These are phyloP conservation scores for Mythimna impura DNA, from an alignment of 2,888 invertebrate species.

Conservation along the genomic window DNA sequence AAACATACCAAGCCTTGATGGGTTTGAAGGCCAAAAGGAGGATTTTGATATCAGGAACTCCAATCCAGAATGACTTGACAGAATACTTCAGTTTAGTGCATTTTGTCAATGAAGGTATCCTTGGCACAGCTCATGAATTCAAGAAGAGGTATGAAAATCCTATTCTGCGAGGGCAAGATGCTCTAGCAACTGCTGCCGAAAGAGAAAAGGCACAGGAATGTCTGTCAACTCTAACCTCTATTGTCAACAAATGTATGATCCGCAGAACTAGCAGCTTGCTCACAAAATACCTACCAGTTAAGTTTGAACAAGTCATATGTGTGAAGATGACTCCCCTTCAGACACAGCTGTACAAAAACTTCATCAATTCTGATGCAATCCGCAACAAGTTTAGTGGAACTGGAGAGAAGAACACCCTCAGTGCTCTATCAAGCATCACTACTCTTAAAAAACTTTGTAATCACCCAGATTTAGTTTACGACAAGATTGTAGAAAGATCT, in stretches of 20 bases:
- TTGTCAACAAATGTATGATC: slow-evolving; percentile 99
- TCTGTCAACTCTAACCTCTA: slow-evolving; percentile 94
- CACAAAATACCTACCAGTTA: slow-evolving; percentile 99
- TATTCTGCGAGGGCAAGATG: slow-evolving; percentile 97
- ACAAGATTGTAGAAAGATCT: slow-evolving; percentile 95
- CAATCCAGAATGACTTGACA: slow-evolving; percentile 99
- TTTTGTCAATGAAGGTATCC: slow-evolving; percentile 98
- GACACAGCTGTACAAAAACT: slow-evolving; percentile 95
- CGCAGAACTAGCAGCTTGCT: slow-evolving; percentile 97
- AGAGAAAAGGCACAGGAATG: slow-evolving; percentile 95
- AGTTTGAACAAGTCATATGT: slow-evolving; percentile 98
- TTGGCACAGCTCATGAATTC: slow-evolving; percentile 96
- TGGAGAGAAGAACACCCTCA: slow-evolving; percentile 90
- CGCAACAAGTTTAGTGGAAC: slow-evolving; percentile 92
- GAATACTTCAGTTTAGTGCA: slow-evolving; percentile 99
- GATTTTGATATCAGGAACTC: slow-evolving; percentile 98
- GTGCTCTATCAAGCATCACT: slow-evolving; percentile 98
- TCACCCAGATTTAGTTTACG: slow-evolving; percentile 98
- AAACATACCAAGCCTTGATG: slow-evolving; percentile 98
- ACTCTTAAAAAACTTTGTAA: slow-evolving; percentile 99
- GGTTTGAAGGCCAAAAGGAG: slow-evolving; percentile 96
- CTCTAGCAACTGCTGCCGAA: slow-evolving; percentile 96
- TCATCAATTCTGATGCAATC: slow-evolving; percentile 96
- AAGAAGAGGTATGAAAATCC: slow-evolving; percentile 96
- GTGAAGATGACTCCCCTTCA: slow-evolving; percentile 97